phyloP scores from a whole-genome alignment of 92 coral and sea anemone species.

The Pocillopora grandis region DNA sequence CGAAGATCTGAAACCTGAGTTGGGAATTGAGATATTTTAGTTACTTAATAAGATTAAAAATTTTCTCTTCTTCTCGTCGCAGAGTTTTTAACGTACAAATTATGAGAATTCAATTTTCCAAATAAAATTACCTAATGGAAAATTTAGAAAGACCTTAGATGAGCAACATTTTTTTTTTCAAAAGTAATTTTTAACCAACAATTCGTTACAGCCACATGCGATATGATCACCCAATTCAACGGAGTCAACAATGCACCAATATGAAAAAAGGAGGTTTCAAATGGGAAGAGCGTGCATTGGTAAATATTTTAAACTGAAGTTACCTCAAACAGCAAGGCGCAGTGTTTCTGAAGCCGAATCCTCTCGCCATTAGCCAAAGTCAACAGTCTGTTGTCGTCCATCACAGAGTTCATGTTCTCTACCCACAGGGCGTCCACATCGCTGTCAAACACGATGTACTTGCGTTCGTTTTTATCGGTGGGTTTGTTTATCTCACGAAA shows the following conservation, averaged over 20 bases:
- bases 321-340: conserved; percentile 98
- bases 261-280: too few relatives aligned
- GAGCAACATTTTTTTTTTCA: too few relatives aligned
- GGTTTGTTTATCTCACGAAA: conserved; percentile 99
- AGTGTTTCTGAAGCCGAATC: conserved; percentile 96
- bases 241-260: too few relatives aligned
- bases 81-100: background rate
- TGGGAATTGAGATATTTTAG: background rate
- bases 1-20: conserved; percentile 94
- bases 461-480: conserved; percentile 97
- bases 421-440: conserved; percentile 99
- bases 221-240: too few relatives aligned
- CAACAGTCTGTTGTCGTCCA: conserved; percentile 96
- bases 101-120: background rate
- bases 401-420: conserved; percentile 99
- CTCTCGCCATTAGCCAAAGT: conserved; percentile 99
- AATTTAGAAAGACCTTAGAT: too few relatives aligned
- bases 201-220: too few relatives aligned
- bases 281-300: too few relatives aligned
- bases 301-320: background rate
- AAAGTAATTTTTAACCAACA: too few relatives aligned
- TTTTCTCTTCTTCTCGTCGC: background rate
- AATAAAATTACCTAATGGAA: too few relatives aligned
- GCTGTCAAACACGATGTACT: conserved; percentile 97
- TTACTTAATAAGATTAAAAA: background rate